Evolutionary conservation across 23 tunicate species (phyloP), one percentile per base, ranked within the genome.

Genomic region (Diplosoma virens): DNA sequence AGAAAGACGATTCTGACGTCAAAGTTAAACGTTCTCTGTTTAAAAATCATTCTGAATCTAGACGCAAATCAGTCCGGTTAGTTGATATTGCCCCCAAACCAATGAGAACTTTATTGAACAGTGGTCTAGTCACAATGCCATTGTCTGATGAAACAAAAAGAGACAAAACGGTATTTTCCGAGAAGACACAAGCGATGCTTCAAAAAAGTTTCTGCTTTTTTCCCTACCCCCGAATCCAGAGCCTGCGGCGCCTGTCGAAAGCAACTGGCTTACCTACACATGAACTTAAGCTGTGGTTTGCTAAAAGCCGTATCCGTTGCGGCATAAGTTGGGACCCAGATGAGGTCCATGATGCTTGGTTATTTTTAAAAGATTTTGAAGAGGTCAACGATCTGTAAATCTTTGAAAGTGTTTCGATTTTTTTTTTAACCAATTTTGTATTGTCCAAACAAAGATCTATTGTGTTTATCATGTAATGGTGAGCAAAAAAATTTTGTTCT

Each of bases 301-400:
- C 59, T 22, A 66, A 66, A 0, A 75, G 82, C 0, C 74, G 94
- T 7, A 22, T 81, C 29, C 66, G 76, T 26, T 70, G 75, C 55
- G 94, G 94, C 35, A 81, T 87, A 25, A 87, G 94, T 55, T 87
- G 94, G 94, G 76, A 77, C 28, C 94, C 85, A 16, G 82, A 87
- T 58, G 94, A 87, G 68, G 77, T 87, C 6, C 47, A 69, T 26
- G 69, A 81, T 0, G 94, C 87, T 20, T 82, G 87, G 87, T 50
- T 67, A 0, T 67, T 45, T 76, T 25, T 76, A 22, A 18, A n/a
- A 61, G 69, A 61, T 61, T 61, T 26, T 29, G 11, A 29, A 29
- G n/a, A n/a, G n/a, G n/a, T n/a, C n/a, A n/a, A n/a, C n/a, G n/a
- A n/a, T n/a, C n/a, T n/a, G n/a, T n/a, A n/a, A n/a, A n/a, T n/a